phyloP scores from a whole-genome alignment of 2,888 invertebrate genomes.

The Eumerus sabulonum region DNA sequence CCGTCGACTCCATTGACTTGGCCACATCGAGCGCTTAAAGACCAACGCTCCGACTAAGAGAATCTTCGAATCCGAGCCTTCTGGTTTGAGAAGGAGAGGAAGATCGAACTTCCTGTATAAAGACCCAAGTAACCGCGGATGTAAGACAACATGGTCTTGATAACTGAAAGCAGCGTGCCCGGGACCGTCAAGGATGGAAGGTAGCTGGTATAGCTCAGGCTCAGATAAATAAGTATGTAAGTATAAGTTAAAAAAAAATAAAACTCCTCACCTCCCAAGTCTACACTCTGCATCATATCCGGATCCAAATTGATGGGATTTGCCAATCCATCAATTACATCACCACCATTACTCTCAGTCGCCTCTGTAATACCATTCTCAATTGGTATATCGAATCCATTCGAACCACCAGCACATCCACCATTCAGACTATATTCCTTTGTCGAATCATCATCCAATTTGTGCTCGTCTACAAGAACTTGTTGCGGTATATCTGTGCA shows the following conservation, averaged over 20 bases:
- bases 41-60: no score
- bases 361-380: slow-evolving; percentile 40
- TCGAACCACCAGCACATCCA: slow-evolving; percentile 24
- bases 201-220: no score
- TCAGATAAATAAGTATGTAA: no score
- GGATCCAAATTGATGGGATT: slow-evolving; percentile 62
- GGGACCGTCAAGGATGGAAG: no score
- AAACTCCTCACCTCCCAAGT: slow-evolving; percentile 71
- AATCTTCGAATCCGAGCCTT: no score
- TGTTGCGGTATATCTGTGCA: slow-evolving; percentile 34
- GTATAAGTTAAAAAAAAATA: slow-evolving; percentile 30
- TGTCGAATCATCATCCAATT: slow-evolving; percentile 41
- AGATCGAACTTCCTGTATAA: no score
- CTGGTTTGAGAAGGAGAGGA: no score
- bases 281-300: slow-evolving; percentile 73
- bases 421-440: slow-evolving; percentile 51
- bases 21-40: no score
- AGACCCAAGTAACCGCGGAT: no score
- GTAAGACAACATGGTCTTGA: no score
- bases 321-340: slow-evolving; percentile 52
- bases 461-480: slow-evolving; percentile 50
- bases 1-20: no score
- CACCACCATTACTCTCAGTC: slow-evolving; percentile 4
- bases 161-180: no score
- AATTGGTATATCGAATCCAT: slow-evolving; percentile 42